A percentile compares a stretch with the other conserved stretches of the same genome.
Evolutionary conservation across 2,113 vertebrate genomes (phyloP).

Genomic region (Xerus inauris): DNA sequence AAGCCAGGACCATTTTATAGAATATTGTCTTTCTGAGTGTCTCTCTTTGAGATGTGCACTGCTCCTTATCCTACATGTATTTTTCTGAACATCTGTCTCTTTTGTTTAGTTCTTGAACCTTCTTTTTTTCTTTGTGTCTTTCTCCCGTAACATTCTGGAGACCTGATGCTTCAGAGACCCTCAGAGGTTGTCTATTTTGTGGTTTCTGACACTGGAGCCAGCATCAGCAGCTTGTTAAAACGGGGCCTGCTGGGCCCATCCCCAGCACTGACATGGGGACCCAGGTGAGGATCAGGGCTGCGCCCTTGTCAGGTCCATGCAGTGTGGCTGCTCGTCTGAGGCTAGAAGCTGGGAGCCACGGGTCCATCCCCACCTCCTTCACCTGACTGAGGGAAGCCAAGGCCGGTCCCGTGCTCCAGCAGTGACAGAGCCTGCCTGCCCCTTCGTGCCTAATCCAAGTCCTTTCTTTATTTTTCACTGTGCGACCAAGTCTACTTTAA

Average conservation of each 20-base stretch:
- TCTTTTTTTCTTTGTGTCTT: neutral
- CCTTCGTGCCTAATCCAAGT: fast-evolving
- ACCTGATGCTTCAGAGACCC: fast-evolving
- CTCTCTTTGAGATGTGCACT: fast-evolving
- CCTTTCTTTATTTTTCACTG: fast-evolving
- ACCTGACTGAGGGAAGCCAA: fast-evolving
- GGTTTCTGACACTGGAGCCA: neutral
- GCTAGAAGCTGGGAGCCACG: neutral
- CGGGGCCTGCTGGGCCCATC: fast-evolving
- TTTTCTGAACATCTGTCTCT: neutral
- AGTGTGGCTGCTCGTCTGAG: fast-evolving
- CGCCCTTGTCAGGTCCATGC: neutral
- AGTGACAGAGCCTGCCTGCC: fast-evolving
- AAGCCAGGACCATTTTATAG: fast-evolving
- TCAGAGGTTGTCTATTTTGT: fast-evolving
- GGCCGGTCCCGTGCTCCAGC: neutral
- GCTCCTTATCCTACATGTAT: fast-evolving
- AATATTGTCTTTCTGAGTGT: neutral
- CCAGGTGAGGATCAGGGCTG: neutral
- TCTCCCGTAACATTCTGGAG: neutral
- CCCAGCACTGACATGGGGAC: fast-evolving
- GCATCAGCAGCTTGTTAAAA: fast-evolving
- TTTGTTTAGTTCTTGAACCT: neutral
- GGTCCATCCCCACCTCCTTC: neutral
- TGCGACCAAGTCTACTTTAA: neutral